Conservation (phyloP, 2,888 invertebrate genomes). For the Cordilura impudica region DNA sequence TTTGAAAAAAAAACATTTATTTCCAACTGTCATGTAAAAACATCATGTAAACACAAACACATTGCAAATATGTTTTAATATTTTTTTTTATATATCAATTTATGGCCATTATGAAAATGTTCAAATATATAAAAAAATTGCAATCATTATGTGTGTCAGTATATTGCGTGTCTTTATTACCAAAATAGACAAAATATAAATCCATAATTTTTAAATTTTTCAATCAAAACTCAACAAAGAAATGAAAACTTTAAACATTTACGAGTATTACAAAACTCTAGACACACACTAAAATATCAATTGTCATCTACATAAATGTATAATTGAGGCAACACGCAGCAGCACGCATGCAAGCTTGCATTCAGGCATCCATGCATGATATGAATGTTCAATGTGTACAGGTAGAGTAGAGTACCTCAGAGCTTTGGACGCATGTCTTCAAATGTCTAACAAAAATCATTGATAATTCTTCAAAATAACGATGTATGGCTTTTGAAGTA, state of each 20-base stretch:
- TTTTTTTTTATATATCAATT: conserved; percentile 31
- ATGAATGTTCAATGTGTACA: neutral
- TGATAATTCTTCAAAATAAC: conserved; percentile 26
- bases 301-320: conserved; percentile 55
- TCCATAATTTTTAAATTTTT: conserved; percentile 26
- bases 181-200: conserved; percentile 28
- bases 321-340: conserved; percentile 56
- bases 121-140: conserved; percentile 46
- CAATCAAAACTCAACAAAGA: conserved; percentile 19
- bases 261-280: conserved; percentile 9
- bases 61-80: conserved; percentile 40
- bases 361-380: neutral
- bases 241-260: neutral
- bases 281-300: conserved; percentile 28
- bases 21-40: conserved; percentile 56
- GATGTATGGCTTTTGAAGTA: conserved; percentile 17
- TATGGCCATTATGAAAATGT: conserved; percentile 41
- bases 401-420: conserved; percentile 32
- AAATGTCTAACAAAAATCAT: conserved; percentile 30
- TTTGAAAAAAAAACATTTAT: neutral
- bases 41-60: conserved; percentile 61
- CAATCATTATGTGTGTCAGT: conserved; percentile 56
- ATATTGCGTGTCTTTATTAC: conserved; percentile 58
- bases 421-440: conserved; percentile 18
- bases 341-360: conserved; percentile 12